phyloP scores from a whole-genome alignment of 2,113 vertebrate species.

The Rhynchomys soricoides region DNA sequence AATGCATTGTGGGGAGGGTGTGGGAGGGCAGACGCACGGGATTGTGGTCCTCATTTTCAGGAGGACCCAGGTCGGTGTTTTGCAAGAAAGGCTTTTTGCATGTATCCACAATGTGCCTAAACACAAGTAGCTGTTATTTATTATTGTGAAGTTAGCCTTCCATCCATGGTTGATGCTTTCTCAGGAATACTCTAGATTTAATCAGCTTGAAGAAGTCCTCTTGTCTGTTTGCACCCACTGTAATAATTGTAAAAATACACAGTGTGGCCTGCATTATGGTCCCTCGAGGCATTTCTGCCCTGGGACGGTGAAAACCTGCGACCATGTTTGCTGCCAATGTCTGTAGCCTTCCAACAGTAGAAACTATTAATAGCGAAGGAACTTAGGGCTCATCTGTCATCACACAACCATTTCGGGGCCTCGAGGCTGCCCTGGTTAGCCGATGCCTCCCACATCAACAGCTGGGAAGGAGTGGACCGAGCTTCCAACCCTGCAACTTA shows the following conservation, averaged over 20 bases:
- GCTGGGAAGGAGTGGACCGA: background rate
- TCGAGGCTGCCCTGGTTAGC: background rate
- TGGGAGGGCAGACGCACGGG: background rate
- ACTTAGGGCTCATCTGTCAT: slow-evolving; percentile 47
- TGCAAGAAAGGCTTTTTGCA: slow-evolving; percentile 28
- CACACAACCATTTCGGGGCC: slow-evolving; percentile 43
- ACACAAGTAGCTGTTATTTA: background rate
- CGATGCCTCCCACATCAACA: background rate
- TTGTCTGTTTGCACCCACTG: background rate
- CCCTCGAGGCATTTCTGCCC: slow-evolving; percentile 2
- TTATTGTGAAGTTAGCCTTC: background rate
- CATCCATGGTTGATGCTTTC: background rate
- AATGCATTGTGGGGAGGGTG: background rate
- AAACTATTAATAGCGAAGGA: slow-evolving; percentile 77
- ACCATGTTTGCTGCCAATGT: slow-evolving; percentile 11
- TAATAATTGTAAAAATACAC: background rate
- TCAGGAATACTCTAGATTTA: slow-evolving; percentile 2
- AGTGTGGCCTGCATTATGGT: background rate
- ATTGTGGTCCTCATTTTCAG: background rate
- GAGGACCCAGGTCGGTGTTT: background rate
- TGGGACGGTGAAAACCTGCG: slow-evolving; percentile 53
- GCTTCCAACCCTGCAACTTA: background rate
- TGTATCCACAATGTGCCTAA: background rate
- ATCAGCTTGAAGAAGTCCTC: background rate
- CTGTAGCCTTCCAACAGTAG: slow-evolving; percentile 5